phyloP scores from a whole-genome alignment of 2,113 vertebrate species.

The Odocoileus virginianus region DNA sequence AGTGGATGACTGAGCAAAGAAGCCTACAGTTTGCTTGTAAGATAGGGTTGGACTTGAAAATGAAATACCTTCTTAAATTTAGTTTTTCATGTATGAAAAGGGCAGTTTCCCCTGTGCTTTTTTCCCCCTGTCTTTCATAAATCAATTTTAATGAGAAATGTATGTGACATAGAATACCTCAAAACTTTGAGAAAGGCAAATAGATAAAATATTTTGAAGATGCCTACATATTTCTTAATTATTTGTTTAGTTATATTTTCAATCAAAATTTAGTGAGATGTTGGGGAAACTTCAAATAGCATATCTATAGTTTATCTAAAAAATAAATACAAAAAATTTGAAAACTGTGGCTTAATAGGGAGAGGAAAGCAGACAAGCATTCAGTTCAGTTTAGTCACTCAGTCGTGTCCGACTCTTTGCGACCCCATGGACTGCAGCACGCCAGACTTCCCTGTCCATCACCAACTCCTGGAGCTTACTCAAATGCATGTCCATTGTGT shows the following conservation, averaged over 20 bases:
- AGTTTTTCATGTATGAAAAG: neutral
- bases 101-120: neutral
- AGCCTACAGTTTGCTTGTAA: neutral
- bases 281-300: constrained; percentile 1
- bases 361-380: neutral
- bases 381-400: neutral
- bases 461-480: neutral
- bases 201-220: constrained; percentile 33
- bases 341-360: neutral
- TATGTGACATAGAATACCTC: neutral
- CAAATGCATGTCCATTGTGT: neutral
- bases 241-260: constrained; percentile 8
- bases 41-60: neutral
- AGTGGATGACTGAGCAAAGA: neutral
- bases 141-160: neutral
- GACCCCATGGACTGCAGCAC: neutral
- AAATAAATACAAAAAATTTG: neutral
- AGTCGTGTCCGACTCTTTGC: neutral
- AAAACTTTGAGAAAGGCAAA: neutral
- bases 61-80: neutral
- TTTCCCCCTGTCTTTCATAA: neutral
- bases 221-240: neutral
- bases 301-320: constrained; percentile 13
- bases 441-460: neutral
- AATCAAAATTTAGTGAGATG: neutral